A percentile compares a stretch with the other conserved stretches of the same genome.
Conservation (phyloP, 2,888 invertebrate species). For the Rotaria socialis region DNA sequence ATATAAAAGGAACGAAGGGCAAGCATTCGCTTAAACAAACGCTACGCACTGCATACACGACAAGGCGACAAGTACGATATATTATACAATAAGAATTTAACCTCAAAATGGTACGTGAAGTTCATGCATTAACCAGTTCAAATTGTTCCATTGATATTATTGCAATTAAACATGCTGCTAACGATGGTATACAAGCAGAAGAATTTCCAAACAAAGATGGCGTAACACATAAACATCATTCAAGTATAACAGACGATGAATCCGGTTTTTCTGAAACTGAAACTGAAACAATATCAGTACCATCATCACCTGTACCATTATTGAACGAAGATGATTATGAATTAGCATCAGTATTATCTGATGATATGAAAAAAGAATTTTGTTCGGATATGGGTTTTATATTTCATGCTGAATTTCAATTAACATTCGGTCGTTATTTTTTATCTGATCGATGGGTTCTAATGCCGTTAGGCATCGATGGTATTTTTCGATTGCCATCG, state of each 20-base stretch:
- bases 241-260: not conserved
- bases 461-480: not conserved
- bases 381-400: conserved; percentile 19
- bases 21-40: not conserved
- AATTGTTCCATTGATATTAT: not conserved
- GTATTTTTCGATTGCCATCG: not conserved
- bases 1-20: not conserved
- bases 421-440: conserved; percentile 22
- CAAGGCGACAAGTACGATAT: not conserved
- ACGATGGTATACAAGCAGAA: not conserved
- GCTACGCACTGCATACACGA: not conserved
- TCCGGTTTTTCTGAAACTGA: not conserved
- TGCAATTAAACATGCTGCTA: not conserved
- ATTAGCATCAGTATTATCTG: not conserved
- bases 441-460: not conserved
- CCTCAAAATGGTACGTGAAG: not conserved
- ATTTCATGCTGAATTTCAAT: conserved; percentile 37
- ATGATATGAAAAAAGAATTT: conserved; percentile 27
- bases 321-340: not conserved
- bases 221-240: not conserved
- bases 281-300: not conserved
- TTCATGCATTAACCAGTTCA: not conserved
- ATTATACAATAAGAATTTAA: not conserved
- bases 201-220: not conserved
- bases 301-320: not conserved